Conservation (phyloP, 2,888 invertebrate genomes). For the Embidobia sp. region DNA sequence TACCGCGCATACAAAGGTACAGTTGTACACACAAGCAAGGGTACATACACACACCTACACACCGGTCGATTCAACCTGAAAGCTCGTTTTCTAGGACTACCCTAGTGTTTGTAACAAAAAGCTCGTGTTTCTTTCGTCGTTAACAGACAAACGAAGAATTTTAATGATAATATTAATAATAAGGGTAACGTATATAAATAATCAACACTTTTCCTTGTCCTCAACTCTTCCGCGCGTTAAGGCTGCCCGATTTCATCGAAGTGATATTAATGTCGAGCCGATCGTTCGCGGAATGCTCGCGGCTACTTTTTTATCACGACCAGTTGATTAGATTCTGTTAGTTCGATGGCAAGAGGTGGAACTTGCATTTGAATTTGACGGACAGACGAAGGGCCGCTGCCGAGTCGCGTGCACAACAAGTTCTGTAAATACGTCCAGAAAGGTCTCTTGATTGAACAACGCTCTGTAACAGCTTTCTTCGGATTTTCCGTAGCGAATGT, state of each 20-base stretch:
- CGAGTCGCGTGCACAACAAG: too few species aligned
- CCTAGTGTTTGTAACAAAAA: constrained; percentile 23
- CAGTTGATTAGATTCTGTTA: constrained; percentile 16
- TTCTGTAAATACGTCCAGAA: too few species aligned
- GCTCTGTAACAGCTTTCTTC: not conserved
- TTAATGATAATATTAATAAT: constrained; percentile 49
- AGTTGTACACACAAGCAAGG: too few species aligned
- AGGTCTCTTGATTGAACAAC: not conserved
- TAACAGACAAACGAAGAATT: constrained; percentile 37
- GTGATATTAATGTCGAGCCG: constrained; percentile 16
- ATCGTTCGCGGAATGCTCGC: constrained; percentile 32
- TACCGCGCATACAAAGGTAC: not conserved
- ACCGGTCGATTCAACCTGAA: not conserved
- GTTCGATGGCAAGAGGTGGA: not conserved
- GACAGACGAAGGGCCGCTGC: too few species aligned
- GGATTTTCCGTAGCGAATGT: too few species aligned
- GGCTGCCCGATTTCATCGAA: constrained; percentile 42
- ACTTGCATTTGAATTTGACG: too few species aligned
- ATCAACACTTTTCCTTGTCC: constrained; percentile 33
- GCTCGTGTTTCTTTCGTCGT: constrained; percentile 2
- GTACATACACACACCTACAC: not conserved
- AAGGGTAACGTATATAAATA: constrained; percentile 37
- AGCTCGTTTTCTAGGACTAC: constrained; percentile 26
- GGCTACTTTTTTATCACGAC: not conserved
- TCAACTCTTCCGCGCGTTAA: constrained; percentile 42